A percentile compares a stretch with the other conserved stretches of the same genome.
These are phyloP conservation scores for Mylabris sibirica DNA, from an alignment of 2,888 invertebrate species.

Conservation along the genomic window DNA sequence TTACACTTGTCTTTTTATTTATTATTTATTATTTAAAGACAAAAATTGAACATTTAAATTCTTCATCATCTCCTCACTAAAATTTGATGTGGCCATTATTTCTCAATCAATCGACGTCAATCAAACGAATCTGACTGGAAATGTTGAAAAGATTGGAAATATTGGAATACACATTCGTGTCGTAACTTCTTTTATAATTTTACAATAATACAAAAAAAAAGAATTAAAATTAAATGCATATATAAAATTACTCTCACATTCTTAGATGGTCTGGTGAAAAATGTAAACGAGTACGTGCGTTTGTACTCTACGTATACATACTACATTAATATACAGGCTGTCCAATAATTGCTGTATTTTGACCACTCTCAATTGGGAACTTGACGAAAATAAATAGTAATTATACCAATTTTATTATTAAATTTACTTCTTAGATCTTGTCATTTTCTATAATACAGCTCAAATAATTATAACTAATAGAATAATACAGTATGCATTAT, in stretches of 20 bases:
- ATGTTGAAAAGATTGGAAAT: background rate
- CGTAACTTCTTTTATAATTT: background rate
- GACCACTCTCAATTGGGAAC: background rate
- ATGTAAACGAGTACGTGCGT: background rate
- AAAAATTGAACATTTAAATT: constrained; percentile 1
- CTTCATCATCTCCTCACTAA: background rate
- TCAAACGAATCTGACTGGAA: constrained; percentile 11
- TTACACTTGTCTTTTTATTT: background rate
- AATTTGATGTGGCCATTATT: background rate
- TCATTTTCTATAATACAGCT: background rate
- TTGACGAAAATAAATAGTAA: background rate
- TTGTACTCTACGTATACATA: background rate
- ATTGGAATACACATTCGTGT: background rate
- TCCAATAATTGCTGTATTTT: background rate
- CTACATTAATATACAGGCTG: background rate
- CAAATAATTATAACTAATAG: too few relatives aligned
- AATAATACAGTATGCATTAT: too few relatives aligned
- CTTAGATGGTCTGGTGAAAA: background rate
- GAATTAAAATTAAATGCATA: background rate
- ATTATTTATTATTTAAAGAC: background rate
- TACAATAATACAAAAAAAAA: background rate
- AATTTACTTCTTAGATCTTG: background rate
- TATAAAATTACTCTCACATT: constrained; percentile 10
- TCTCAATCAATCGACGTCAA: constrained; percentile 3
- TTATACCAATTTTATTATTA: background rate